Percentiles rank a stretch among this genome's conserved stretches.
These are phyloP conservation scores for Drosophila recens DNA, from an alignment of 2,888 invertebrate species.

Conservation along the genomic window DNA sequence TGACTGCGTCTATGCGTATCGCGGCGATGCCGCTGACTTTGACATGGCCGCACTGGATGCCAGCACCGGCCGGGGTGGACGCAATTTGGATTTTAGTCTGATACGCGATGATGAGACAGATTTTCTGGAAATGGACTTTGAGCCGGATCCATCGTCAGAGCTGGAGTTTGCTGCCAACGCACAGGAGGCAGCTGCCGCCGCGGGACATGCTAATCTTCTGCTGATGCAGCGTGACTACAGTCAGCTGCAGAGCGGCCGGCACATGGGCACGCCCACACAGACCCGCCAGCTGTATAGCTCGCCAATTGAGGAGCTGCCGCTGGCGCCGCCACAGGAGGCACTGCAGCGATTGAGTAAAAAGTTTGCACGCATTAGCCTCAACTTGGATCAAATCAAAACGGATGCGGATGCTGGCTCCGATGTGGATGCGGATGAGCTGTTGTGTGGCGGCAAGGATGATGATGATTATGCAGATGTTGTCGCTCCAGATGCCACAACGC, in stretches of 20 bases:
- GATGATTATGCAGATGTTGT: conserved; percentile 31
- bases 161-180: conserved; percentile 77
- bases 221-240: conserved; percentile 78
- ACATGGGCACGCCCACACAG: conserved; percentile 61
- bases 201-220: conserved; percentile 63
- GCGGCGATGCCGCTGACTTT: conserved; percentile 83
- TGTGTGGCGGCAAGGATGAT: conserved; percentile 43
- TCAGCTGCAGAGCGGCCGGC: conserved; percentile 69
- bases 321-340: conserved; percentile 68
- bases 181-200: conserved; percentile 34
- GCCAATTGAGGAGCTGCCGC: conserved; percentile 76
- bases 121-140: conserved; percentile 85
- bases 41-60: conserved; percentile 73
- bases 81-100: conserved; percentile 50
- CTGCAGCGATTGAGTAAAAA: conserved; percentile 78
- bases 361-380: conserved; percentile 82
- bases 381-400: conserved; percentile 82
- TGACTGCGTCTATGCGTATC: conserved; percentile 85
- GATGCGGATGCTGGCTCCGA: conserved; percentile 54
- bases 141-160: conserved; percentile 85
- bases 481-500: conserved; percentile 32
- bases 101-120: conserved; percentile 84
- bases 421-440: conserved; percentile 54
- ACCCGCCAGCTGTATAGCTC: conserved; percentile 80
- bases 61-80: conserved; percentile 61